phyloP scores from a whole-genome alignment of 2,888 invertebrate genomes.

The Cephalotes varians region DNA sequence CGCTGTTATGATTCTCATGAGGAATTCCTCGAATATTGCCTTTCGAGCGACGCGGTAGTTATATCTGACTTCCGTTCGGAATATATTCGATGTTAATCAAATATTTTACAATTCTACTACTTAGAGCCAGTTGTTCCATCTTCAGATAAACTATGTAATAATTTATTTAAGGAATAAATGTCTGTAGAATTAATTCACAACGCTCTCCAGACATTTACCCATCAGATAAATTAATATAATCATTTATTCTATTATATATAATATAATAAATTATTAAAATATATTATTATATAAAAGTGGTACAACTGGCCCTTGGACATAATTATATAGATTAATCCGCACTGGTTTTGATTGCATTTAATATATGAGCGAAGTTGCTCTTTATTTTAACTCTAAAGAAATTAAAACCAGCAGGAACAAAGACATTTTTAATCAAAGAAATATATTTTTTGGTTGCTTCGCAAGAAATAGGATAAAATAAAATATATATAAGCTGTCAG shows the following conservation, averaged over 20 bases:
- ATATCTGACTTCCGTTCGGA: constrained; percentile 44
- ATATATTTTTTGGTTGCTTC: background rate
- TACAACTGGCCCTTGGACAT: too few species aligned
- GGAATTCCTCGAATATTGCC: constrained; percentile 39
- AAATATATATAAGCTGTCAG: background rate
- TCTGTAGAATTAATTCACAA: too few species aligned
- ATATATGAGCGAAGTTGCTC: background rate
- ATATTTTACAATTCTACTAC: background rate
- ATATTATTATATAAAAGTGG: too few species aligned
- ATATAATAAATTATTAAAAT: too few species aligned
- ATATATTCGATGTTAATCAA: background rate
- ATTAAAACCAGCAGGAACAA: background rate
- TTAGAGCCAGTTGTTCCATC: too few species aligned
- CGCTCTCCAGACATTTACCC: too few species aligned
- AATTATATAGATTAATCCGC: background rate
- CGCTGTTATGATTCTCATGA: constrained; percentile 59
- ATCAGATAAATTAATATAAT: too few species aligned
- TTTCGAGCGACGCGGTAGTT: background rate
- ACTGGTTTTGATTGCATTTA: background rate
- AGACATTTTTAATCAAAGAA: background rate
- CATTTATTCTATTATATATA: too few species aligned
- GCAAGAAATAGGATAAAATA: background rate
- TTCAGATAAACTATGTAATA: too few species aligned
- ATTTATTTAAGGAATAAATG: too few species aligned
- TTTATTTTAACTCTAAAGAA: background rate